Evolutionary conservation across 2,888 invertebrate genomes (phyloP).

Genomic region (Drosophila antonietae): DNA sequence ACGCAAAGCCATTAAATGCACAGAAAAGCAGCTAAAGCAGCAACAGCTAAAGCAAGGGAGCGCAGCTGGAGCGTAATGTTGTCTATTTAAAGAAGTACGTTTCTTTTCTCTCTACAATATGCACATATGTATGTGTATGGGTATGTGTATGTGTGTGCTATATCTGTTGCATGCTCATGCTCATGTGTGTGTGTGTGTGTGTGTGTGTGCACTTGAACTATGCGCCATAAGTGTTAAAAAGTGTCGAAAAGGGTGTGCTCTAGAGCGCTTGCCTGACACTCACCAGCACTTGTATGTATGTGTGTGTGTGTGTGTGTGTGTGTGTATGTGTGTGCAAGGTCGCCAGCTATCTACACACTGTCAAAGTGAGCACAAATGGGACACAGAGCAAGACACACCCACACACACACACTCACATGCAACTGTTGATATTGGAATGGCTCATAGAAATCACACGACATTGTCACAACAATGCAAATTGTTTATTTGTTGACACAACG

Average conservation of each 20-base stretch:
- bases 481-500: slow-evolving; percentile 16
- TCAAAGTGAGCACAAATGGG: slow-evolving; percentile 23
- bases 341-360: slow-evolving; percentile 9
- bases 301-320: background rate
- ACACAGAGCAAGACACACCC: background rate
- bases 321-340: slow-evolving; percentile 10
- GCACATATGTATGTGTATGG: background rate
- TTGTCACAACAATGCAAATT: slow-evolving; percentile 25
- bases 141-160: background rate
- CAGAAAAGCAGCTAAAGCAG: slow-evolving; percentile 31
- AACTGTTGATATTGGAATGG: slow-evolving; percentile 26
- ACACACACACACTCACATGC: background rate
- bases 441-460: slow-evolving; percentile 10
- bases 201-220: slow-evolving; percentile 21
- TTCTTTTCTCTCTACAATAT: slow-evolving; percentile 16
- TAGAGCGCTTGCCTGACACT: slow-evolving; percentile 43
- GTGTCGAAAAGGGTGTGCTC: slow-evolving; percentile 61
- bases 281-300: slow-evolving; percentile 16
- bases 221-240: slow-evolving; percentile 60
- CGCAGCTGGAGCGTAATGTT: slow-evolving; percentile 32
- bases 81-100: slow-evolving; percentile 47
- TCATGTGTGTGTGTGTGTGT: background rate
- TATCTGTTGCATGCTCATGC: background rate
- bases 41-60: slow-evolving; percentile 15
- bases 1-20: slow-evolving; percentile 55